Conservation (phyloP, 1,140 invertebrate species). For the Cotesia vestalis region DNA sequence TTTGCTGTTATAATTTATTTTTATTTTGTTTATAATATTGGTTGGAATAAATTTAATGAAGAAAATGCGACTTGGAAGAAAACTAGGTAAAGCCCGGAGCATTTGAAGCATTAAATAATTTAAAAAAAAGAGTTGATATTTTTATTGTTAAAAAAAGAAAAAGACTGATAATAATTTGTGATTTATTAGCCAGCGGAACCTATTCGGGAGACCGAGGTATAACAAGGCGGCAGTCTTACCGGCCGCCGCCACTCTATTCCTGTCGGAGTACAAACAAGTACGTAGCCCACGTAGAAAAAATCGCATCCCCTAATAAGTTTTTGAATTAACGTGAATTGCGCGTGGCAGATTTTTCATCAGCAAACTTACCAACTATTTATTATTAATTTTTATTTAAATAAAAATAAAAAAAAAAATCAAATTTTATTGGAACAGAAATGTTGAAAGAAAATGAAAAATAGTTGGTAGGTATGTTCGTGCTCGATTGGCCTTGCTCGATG, state of each 20-base stretch:
- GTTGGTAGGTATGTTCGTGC: constrained; percentile 45
- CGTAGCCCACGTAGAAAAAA: constrained; percentile 63
- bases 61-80: constrained; percentile 19
- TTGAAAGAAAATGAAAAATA: constrained; percentile 25
- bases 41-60: not conserved
- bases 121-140: constrained; percentile 1
- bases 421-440: too few relatives aligned
- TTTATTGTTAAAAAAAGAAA: constrained; percentile 37
- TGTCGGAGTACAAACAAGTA: constrained; percentile 74
- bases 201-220: constrained; percentile 75
- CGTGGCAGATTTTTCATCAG: constrained; percentile 46
- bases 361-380: constrained; percentile 45
- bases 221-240: constrained; percentile 65
- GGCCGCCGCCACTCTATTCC: constrained; percentile 65
- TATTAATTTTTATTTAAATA: not conserved
- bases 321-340: constrained; percentile 54
- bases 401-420: too few relatives aligned
- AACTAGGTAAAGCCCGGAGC: not conserved
- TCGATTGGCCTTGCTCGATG: constrained; percentile 45
- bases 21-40: not conserved
- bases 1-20: too few relatives aligned
- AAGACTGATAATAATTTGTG: constrained; percentile 66
- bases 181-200: constrained; percentile 77
- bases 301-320: constrained; percentile 44
- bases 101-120: not conserved